These are phyloP conservation scores for Melieria omissa DNA, from an alignment of 2,888 invertebrate species.

Conservation along the genomic window DNA sequence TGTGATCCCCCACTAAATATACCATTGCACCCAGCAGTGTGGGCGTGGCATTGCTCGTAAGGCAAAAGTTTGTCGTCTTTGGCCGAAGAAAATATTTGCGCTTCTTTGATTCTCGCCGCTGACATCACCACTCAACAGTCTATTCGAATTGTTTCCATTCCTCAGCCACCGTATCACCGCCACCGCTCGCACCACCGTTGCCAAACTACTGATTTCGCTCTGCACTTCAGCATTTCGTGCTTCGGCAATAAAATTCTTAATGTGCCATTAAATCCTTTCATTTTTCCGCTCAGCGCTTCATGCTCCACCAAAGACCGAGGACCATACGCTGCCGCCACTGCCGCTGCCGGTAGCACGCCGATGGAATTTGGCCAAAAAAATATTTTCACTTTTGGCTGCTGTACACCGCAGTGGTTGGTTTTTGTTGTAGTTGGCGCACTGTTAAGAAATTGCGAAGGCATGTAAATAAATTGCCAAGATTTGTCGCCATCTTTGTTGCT, in stretches of 20 bases:
- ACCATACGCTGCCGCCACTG: conserved; percentile 7
- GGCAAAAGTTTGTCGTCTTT: no score
- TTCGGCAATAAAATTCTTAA: conserved; percentile 65
- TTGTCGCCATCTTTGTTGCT: conserved; percentile 33
- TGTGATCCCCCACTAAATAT: no score
- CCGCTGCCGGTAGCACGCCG: conserved; percentile 18
- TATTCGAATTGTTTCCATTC: neutral
- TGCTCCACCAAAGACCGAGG: no score
- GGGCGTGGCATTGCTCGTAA: no score
- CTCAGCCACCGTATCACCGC: neutral
- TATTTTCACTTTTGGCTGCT: conserved; percentile 19
- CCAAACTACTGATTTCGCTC: no score
- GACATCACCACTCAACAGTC: conserved; percentile 9
- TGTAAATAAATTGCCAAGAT: conserved; percentile 37
- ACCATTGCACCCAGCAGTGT: no score
- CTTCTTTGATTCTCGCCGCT: conserved; percentile 6
- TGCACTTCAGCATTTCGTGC: conserved; percentile 13
- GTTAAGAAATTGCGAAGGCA: conserved; percentile 45
- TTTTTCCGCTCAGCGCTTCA: conserved; percentile 26
- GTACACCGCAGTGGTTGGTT: conserved; percentile 7
- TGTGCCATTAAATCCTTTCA: conserved; percentile 65
- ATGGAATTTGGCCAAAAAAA: conserved; percentile 43
- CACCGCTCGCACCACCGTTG: no score
- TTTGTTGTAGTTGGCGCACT: conserved; percentile 20
- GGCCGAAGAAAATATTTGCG: neutral